Percentiles rank a stretch among this genome's conserved stretches.
Conservation (phyloP, 2,113 vertebrate species). For the Gallinago jamesoni region DNA sequence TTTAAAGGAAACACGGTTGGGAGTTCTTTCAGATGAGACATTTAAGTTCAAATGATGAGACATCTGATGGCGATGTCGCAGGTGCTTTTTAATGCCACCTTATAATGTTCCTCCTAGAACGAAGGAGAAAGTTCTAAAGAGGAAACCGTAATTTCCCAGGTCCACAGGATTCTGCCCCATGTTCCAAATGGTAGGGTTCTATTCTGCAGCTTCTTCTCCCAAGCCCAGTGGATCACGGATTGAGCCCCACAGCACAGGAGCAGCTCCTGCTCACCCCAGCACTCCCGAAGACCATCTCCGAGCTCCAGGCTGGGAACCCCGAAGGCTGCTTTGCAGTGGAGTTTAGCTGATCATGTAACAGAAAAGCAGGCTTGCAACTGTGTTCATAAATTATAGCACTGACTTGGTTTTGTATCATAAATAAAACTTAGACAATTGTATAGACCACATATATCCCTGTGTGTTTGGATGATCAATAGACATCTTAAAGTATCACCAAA, state of each 20-base stretch:
- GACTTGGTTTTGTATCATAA: not conserved
- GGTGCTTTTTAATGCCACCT: conserved; percentile 19
- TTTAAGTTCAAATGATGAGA: not conserved
- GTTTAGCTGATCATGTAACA: not conserved
- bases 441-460: not conserved
- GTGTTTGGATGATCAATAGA: not conserved
- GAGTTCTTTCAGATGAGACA: not conserved
- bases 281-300: not conserved
- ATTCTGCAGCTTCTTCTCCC: not conserved
- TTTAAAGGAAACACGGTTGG: not conserved
- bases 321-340: not conserved
- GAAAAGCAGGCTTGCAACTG: not conserved
- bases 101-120: not conserved
- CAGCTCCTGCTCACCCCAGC: not conserved
- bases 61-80: not conserved
- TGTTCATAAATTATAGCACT: not conserved
- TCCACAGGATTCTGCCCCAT: not conserved
- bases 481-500: not conserved
- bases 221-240: not conserved
- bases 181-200: not conserved
- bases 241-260: not conserved
- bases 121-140: not conserved
- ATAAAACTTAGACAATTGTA: not conserved
- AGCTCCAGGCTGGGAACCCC: not conserved
- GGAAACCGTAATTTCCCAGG: not conserved